Percentiles rank a stretch among this genome's conserved stretches.
Conservation (phyloP, 2,113 vertebrate species). For the Scomber colias region DNA sequence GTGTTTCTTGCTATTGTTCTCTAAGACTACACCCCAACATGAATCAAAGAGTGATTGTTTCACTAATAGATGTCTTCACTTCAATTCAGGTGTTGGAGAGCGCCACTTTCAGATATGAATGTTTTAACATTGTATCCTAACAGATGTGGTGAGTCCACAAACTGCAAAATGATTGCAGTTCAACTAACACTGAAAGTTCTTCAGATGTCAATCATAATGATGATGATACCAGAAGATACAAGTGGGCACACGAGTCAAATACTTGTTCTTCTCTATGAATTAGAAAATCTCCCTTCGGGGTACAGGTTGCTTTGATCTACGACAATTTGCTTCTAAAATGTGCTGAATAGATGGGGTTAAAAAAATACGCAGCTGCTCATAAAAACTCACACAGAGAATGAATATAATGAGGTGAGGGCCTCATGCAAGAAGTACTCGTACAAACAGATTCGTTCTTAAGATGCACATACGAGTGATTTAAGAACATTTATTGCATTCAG, state of each 20-base stretch:
- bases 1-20: not conserved
- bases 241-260: constrained; percentile 20
- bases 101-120: not conserved
- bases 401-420: too few relatives aligned
- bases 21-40: not conserved
- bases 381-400: too few relatives aligned
- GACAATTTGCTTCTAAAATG: not conserved
- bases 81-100: not conserved
- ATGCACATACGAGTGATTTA: too few relatives aligned
- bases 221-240: constrained; percentile 4
- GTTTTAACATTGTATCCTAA: not conserved
- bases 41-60: not conserved
- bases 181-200: not conserved
- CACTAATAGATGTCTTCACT: not conserved
- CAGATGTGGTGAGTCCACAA: not conserved
- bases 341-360: too few relatives aligned
- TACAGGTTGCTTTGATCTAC: not conserved
- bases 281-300: not conserved
- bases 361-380: too few relatives aligned
- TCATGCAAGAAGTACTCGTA: too few relatives aligned
- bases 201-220: constrained; percentile 10
- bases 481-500: too few relatives aligned
- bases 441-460: too few relatives aligned
- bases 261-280: not conserved
- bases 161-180: constrained; percentile 1